Conservation (phyloP, 2,113 vertebrate species). For the Aptenodytes forsteri region DNA sequence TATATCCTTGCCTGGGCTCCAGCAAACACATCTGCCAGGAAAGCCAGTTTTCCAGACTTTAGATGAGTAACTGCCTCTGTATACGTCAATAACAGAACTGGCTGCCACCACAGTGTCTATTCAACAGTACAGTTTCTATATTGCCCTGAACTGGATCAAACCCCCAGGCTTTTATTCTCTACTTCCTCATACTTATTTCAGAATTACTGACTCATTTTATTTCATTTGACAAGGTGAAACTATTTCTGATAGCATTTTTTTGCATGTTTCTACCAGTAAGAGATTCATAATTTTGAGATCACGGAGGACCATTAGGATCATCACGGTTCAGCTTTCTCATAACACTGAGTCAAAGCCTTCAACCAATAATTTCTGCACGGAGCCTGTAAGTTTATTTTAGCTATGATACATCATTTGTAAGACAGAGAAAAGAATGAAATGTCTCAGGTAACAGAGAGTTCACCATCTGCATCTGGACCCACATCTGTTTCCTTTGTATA, state of each 20-base stretch:
- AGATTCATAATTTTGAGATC: not conserved
- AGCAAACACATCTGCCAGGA: not conserved
- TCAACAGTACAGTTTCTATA: not conserved
- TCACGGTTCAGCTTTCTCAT: not conserved
- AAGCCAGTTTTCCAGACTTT: not conserved
- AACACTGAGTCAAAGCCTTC: not conserved
- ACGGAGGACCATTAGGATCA: not conserved
- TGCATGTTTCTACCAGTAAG: not conserved
- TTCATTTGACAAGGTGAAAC: not conserved
- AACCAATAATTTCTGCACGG: not conserved
- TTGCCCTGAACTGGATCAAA: not conserved
- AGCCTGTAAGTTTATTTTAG: not conserved
- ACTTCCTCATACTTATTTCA: not conserved
- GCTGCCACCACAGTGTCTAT: not conserved
- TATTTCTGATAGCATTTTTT: not conserved
- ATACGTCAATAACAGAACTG: not conserved
- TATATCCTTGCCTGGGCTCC: not conserved
- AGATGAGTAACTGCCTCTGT: not conserved
- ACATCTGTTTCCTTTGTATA: conserved; percentile 11
- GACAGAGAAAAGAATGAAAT: not conserved
- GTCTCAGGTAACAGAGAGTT: conserved; percentile 30
- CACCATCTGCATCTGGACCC: not conserved
- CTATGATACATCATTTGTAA: not conserved
- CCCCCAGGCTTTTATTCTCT: not conserved
- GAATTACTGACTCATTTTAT: not conserved